phyloP scores from a whole-genome alignment of 2,888 invertebrate species.

The Drosophila paramelanica region DNA sequence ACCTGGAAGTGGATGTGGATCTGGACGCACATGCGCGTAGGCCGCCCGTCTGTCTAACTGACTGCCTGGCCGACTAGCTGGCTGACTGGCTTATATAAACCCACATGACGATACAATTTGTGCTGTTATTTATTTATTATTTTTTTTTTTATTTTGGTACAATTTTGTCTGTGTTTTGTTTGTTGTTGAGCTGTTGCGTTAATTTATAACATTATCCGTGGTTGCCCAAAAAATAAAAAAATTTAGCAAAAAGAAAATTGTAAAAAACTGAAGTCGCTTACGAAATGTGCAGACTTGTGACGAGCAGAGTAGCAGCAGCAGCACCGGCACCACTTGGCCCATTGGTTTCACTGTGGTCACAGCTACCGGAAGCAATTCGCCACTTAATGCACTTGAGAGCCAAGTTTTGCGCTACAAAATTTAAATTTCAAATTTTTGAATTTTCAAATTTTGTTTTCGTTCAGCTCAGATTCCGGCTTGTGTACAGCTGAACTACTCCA shows the following conservation, averaged over 20 bases:
- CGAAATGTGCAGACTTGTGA: constrained; percentile 59
- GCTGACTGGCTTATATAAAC: constrained; percentile 69
- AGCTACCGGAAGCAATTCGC: constrained; percentile 74
- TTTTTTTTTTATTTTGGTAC: constrained; percentile 29
- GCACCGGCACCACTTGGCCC: constrained; percentile 48
- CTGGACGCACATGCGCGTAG: constrained; percentile 70
- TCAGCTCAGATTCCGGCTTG: constrained; percentile 55
- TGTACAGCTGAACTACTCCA: constrained; percentile 36
- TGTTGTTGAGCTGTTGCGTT: constrained; percentile 56
- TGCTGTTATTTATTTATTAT: constrained; percentile 24
- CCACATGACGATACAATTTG: constrained; percentile 62
- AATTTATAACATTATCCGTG: constrained; percentile 67
- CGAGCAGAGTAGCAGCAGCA: constrained; percentile 32
- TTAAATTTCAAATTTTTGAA: constrained; percentile 51
- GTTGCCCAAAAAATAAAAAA: constrained; percentile 43
- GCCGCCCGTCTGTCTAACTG: constrained; percentile 36
- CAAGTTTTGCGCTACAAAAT: constrained; percentile 53
- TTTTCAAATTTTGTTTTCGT: constrained; percentile 28
- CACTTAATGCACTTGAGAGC: constrained; percentile 66
- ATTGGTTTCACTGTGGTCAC: constrained; percentile 30
- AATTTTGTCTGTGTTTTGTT: constrained; percentile 41
- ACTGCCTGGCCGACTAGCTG: constrained; percentile 34
- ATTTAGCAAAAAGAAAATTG: constrained; percentile 55
- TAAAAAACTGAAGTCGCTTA: constrained; percentile 62
- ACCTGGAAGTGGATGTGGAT: constrained; percentile 65